These are phyloP conservation scores for Falco berigora DNA, from an alignment of 2,797 vertebrate species.

Conservation along the genomic window DNA sequence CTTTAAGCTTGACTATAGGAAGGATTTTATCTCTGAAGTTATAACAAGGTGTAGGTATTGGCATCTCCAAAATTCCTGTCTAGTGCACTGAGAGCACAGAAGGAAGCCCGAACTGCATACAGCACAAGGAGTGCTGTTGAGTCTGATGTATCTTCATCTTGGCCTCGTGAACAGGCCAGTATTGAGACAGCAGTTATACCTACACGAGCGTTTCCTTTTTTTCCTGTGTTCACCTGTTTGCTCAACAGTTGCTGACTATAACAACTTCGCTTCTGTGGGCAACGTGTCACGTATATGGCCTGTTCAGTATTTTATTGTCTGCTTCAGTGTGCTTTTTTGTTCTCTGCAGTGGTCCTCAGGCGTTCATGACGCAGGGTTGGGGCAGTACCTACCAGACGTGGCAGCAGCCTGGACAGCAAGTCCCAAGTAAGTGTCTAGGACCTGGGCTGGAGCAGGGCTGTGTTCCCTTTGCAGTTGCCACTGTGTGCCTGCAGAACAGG, in stretches of 20 bases:
- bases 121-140: background rate
- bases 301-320: background rate
- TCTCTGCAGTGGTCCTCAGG: conserved; percentile 84
- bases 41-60: background rate
- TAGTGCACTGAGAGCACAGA: background rate
- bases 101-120: background rate
- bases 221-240: background rate
- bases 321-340: background rate
- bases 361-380: conserved; percentile 95
- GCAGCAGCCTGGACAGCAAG: conserved; percentile 94
- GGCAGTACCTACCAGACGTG: conserved; percentile 95
- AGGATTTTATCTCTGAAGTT: background rate
- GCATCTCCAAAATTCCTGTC: background rate
- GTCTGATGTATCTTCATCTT: background rate
- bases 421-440: conserved; percentile 84
- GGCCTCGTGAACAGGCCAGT: background rate
- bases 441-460: background rate
- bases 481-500: background rate
- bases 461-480: background rate
- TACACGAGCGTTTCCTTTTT: background rate
- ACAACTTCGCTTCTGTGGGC: background rate
- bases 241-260: background rate
- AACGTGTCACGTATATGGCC: background rate
- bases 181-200: background rate
- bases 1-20: background rate